Conservation (phyloP, 2,888 invertebrate genomes). For the Didymodactylos carnosus region DNA sequence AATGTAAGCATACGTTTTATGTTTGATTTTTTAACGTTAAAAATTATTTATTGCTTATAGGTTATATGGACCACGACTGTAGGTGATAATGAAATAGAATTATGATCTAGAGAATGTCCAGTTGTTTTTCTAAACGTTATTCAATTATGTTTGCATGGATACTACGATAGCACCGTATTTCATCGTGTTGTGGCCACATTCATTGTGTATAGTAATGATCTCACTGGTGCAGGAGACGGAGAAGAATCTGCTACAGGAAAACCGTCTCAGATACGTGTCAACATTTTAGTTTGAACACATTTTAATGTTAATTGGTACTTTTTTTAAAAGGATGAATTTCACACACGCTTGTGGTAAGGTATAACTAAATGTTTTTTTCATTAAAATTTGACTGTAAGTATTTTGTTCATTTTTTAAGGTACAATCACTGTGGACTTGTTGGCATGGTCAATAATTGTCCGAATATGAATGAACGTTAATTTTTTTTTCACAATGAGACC, state of each 20-base stretch:
- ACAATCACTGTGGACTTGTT: constrained; percentile 64
- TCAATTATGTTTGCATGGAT: constrained; percentile 83
- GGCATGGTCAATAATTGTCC: constrained; percentile 79
- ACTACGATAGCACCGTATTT: constrained; percentile 67
- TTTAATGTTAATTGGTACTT: neutral
- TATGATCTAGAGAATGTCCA: constrained; percentile 63
- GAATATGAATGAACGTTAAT: constrained; percentile 85
- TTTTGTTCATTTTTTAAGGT: too few relatives aligned
- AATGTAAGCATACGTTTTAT: too few relatives aligned
- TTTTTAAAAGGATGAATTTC: constrained; percentile 58
- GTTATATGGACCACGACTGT: too few relatives aligned
- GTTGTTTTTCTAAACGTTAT: constrained; percentile 79
- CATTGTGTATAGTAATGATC: constrained; percentile 90
- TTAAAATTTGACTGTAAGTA: too few relatives aligned
- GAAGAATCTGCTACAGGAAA: constrained; percentile 86
- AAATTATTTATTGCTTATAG: too few relatives aligned
- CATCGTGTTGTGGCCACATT: constrained; percentile 80
- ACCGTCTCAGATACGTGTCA: constrained; percentile 59
- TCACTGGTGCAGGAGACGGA: constrained; percentile 77
- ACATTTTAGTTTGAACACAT: too few relatives aligned
- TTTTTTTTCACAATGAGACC: constrained; percentile 78
- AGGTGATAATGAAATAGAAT: constrained; percentile 78
- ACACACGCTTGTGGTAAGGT: constrained; percentile 77
- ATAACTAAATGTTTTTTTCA: too few relatives aligned
- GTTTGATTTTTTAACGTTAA: too few relatives aligned